Conservation (phyloP, 2,797 vertebrate species). For the Peromyscus eremicus region DNA sequence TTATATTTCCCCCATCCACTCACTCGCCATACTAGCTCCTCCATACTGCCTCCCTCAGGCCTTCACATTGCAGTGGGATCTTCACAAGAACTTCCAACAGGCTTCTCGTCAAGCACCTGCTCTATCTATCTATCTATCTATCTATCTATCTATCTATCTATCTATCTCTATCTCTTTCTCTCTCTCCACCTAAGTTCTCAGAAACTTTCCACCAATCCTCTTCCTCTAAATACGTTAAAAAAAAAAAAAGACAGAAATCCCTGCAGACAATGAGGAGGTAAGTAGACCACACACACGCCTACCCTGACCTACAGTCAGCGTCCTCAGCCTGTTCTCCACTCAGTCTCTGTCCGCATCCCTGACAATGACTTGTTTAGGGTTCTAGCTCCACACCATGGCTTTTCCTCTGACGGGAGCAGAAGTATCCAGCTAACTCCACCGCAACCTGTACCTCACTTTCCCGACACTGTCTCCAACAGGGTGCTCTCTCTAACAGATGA, state of each 20-base stretch:
- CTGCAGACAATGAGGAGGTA: background rate
- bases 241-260: background rate
- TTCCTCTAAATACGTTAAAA: background rate
- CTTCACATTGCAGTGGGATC: background rate
- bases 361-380: background rate
- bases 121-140: background rate
- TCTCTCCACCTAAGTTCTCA: background rate
- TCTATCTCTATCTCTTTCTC: background rate
- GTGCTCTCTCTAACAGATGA: background rate
- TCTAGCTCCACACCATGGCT: background rate
- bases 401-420: background rate
- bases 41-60: no score
- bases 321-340: background rate
- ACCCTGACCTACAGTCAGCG: background rate
- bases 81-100: background rate
- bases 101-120: background rate
- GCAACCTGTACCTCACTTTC: background rate
- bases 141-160: background rate
- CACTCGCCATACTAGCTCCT: background rate
- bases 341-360: fast-evolving
- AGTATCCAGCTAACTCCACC: background rate
- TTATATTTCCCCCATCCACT: background rate
- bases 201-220: background rate
- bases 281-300: background rate
- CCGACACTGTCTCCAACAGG: background rate